Evolutionary conservation across 1,140 invertebrate genomes (phyloP).

Genomic region (Adelges cooleyi): DNA sequence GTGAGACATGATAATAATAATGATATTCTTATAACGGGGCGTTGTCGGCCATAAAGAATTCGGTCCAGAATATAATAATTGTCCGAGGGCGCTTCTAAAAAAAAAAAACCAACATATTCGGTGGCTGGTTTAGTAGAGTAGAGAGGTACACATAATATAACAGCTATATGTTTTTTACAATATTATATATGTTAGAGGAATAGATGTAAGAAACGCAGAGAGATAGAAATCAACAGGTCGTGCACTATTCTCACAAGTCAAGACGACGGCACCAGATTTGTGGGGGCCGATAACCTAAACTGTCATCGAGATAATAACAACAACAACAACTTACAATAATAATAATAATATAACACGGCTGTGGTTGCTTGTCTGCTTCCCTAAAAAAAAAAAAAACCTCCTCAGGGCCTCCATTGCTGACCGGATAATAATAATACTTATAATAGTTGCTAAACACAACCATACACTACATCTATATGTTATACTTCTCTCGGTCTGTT

Average conservation of each 20-base stretch:
- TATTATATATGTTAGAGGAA: too few species aligned
- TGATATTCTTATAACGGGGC: background rate
- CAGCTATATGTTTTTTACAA: too few species aligned
- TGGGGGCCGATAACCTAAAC: constrained; percentile 14
- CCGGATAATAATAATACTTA: too few species aligned
- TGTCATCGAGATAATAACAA: constrained; percentile 12
- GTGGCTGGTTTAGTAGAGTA: background rate
- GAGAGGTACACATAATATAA: too few species aligned
- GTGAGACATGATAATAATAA: too few species aligned
- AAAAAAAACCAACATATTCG: background rate
- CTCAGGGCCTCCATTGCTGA: too few species aligned
- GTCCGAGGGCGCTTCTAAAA: background rate
- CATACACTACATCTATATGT: too few species aligned
- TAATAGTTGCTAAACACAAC: too few species aligned
- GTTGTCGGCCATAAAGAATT: background rate
- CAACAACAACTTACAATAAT: background rate
- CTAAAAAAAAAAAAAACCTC: too few species aligned
- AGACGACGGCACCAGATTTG: background rate
- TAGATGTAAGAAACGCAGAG: too few species aligned
- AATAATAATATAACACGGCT: background rate
- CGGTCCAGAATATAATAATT: background rate
- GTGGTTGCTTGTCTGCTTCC: too few species aligned
- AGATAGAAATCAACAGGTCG: background rate
- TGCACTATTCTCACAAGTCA: background rate
- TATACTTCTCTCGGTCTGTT: too few species aligned